These are phyloP conservation scores for Glaucidium brasilianum DNA, from an alignment of 2,113 vertebrate genomes.

Conservation along the genomic window DNA sequence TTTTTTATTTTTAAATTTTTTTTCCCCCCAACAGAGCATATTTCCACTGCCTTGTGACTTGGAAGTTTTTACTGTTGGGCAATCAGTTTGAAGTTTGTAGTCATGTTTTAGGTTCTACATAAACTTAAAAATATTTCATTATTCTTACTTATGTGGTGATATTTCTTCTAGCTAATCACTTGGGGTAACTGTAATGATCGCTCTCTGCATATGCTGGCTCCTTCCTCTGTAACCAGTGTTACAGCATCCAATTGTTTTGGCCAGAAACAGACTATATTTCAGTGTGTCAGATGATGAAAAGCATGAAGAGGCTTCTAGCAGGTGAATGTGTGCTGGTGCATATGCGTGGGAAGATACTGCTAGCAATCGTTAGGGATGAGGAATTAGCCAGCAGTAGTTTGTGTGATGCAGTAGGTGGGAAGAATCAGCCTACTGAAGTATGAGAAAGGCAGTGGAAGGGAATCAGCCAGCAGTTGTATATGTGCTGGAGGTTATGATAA, in stretches of 20 bases:
- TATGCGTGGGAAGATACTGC: neutral
- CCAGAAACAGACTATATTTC: neutral
- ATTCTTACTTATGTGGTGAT: neutral
- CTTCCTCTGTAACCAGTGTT: neutral
- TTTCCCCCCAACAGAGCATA: neutral
- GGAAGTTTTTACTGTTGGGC: neutral
- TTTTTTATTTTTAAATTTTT: too few species aligned
- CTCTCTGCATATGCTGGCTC: neutral
- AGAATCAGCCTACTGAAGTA: neutral
- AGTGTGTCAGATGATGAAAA: neutral
- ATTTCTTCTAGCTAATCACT: neutral
- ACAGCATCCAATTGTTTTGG: neutral
- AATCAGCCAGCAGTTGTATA: neutral
- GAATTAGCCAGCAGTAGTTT: constrained; percentile 12
- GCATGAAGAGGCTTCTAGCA: neutral
- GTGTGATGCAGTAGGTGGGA: neutral
- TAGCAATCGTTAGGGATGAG: neutral
- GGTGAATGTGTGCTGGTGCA: neutral
- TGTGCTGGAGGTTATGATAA: constrained; percentile 4
- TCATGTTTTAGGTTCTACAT: neutral
- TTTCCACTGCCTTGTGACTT: neutral
- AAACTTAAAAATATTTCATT: neutral
- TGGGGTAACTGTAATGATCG: neutral
- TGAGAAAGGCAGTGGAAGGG: neutral
- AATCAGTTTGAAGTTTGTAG: neutral